phyloP scores from a whole-genome alignment of 2,888 invertebrate genomes.

The Petrophora chlorosata region DNA sequence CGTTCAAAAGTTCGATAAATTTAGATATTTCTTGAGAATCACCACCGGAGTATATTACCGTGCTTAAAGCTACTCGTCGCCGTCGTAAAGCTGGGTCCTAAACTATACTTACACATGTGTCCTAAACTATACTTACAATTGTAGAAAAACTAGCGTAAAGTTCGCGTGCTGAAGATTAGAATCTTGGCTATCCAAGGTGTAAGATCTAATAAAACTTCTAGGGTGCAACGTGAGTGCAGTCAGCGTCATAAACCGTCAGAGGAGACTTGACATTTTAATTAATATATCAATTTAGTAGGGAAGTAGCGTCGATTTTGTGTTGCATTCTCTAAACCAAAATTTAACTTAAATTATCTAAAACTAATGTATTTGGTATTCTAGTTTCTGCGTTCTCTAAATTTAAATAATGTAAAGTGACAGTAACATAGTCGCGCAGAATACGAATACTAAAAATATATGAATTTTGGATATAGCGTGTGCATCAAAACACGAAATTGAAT shows the following conservation, averaged over 20 bases:
- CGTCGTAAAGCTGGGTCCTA: too few species aligned
- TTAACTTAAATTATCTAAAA: too few species aligned
- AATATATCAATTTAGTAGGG: neutral
- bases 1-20: too few species aligned
- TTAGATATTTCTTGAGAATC: too few species aligned
- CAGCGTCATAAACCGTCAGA: neutral
- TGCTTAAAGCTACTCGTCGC: too few species aligned
- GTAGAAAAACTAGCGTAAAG: neutral
- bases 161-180: neutral
- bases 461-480: neutral
- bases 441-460: neutral
- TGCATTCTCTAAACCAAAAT: too few species aligned
- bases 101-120: too few species aligned
- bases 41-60: too few species aligned
- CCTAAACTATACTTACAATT: neutral
- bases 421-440: neutral
- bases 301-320: too few species aligned
- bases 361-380: too few species aligned
- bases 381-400: too few species aligned
- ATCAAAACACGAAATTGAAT: too few species aligned
- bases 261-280: neutral
- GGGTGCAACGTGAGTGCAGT: neutral
- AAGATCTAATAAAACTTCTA: neutral
- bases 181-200: neutral
- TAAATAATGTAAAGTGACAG: neutral